Percentiles rank a stretch among this genome's conserved stretches.
Evolutionary conservation across 1,140 invertebrate genomes (phyloP).

Genomic region (Penaeus chinensis): DNA sequence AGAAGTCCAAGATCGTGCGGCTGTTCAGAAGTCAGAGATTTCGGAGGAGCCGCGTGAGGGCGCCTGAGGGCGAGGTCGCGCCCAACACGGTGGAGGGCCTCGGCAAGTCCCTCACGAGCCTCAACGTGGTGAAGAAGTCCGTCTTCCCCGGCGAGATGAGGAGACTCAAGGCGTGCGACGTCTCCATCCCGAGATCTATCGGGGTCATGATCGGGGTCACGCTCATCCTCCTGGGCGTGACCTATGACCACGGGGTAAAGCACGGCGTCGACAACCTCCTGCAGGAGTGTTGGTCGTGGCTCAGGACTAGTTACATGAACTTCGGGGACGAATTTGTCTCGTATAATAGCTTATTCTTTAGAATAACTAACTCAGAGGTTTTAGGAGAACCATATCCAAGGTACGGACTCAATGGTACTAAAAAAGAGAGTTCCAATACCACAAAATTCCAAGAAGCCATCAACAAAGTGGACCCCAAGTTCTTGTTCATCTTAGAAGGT

Average conservation of each 20-base stretch:
- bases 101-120: conserved; percentile 14
- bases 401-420: conserved; percentile 28
- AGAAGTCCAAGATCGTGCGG: conserved; percentile 41
- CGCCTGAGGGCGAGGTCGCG: background rate
- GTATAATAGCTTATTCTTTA: conserved; percentile 53
- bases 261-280: conserved; percentile 50
- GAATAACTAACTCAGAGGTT: conserved; percentile 38
- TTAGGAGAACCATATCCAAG: conserved; percentile 49
- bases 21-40: conserved; percentile 26
- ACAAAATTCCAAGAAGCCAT: conserved; percentile 46
- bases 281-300: conserved; percentile 56
- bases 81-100: background rate
- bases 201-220: conserved; percentile 54
- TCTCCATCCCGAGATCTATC: conserved; percentile 43
- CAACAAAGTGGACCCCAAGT: conserved; percentile 55
- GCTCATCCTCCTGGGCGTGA: conserved; percentile 54
- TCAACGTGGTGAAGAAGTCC: conserved; percentile 28
- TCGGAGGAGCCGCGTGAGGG: background rate
- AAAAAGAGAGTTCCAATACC: conserved; percentile 32
- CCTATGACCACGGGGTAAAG: conserved; percentile 60
- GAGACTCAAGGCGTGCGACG: conserved; percentile 29
- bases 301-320: conserved; percentile 60
- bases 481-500: conserved; percentile 59
- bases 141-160: conserved; percentile 20
- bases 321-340: conserved; percentile 61